A percentile compares a stretch with the other conserved stretches of the same genome.
phyloP scores from a whole-genome alignment of 2,113 vertebrate species.

The Redunca redunca region DNA sequence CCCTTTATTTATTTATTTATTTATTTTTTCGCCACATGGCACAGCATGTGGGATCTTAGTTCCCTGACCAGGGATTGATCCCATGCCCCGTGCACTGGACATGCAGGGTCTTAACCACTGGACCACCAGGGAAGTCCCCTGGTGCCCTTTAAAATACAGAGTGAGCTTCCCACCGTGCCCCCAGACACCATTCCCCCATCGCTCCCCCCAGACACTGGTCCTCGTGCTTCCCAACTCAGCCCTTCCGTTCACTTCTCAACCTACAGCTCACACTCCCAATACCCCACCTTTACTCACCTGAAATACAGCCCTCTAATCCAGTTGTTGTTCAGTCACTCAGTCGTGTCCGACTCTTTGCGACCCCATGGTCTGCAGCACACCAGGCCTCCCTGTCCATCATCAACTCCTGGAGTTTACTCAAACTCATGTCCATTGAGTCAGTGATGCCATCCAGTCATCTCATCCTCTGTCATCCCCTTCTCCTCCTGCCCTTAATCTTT shows the following conservation, averaged over 20 bases:
- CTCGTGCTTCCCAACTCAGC: background rate
- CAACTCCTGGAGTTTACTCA: background rate
- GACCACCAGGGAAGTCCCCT: background rate
- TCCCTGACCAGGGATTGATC: background rate
- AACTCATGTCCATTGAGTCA: background rate
- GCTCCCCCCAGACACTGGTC: background rate
- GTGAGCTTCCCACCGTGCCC: background rate
- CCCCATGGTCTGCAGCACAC: background rate
- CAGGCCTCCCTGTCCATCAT: background rate
- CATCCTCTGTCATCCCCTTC: background rate
- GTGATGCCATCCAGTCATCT: background rate
- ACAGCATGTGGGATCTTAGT: background rate
- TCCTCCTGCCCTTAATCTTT: background rate
- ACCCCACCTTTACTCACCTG: background rate
- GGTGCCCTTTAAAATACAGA: background rate
- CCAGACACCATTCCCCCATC: too few species aligned
- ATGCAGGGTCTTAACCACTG: background rate
- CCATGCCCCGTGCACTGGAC: background rate
- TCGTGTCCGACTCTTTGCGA: background rate
- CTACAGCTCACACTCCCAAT: background rate
- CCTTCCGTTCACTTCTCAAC: background rate
- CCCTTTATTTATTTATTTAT: background rate
- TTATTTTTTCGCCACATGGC: background rate
- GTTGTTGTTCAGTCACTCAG: background rate
- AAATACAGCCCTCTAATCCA: background rate